These are phyloP conservation scores for Manis javanica DNA, from an alignment of 2,797 vertebrate species.

Conservation along the genomic window DNA sequence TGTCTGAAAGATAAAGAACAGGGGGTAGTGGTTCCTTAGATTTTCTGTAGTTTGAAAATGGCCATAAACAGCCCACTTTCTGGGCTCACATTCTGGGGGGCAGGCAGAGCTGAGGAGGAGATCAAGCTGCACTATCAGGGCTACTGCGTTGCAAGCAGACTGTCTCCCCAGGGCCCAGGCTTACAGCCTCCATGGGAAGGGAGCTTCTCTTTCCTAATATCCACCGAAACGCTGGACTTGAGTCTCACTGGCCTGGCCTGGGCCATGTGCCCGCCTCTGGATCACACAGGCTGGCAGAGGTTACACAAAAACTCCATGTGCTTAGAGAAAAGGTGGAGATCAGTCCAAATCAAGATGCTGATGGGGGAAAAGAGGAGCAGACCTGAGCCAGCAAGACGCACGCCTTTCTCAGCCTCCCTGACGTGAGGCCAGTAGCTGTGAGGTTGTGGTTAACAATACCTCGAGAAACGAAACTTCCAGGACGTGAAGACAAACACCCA, in stretches of 20 bases:
- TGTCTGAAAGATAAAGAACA: not conserved
- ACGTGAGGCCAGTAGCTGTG: fast-evolving
- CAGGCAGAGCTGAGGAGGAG: not conserved
- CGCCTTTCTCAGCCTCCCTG: not conserved
- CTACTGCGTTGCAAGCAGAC: not conserved
- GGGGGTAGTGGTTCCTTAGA: too few relatives aligned
- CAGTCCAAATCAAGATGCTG: not conserved
- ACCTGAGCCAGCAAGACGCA: not conserved
- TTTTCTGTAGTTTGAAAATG: not conserved
- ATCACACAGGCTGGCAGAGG: not conserved
- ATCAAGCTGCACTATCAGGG: fast-evolving
- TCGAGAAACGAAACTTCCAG: not conserved
- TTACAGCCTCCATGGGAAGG: fast-evolving
- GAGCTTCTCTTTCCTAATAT: not conserved
- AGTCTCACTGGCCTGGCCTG: not conserved
- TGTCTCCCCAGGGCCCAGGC: too few relatives aligned
- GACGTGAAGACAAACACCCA: not conserved
- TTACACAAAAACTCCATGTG: fast-evolving
- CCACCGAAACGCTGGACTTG: not conserved
- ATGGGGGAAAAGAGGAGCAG: fast-evolving
- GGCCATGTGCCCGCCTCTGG: not conserved
- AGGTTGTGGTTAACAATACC: not conserved
- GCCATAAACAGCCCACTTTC: not conserved
- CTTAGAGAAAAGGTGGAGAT: not conserved
- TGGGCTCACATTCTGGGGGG: not conserved